Base-by-base conservation (phyloP, 2,888 invertebrate genomes). In the Oligia fasciuncula region DNA sequence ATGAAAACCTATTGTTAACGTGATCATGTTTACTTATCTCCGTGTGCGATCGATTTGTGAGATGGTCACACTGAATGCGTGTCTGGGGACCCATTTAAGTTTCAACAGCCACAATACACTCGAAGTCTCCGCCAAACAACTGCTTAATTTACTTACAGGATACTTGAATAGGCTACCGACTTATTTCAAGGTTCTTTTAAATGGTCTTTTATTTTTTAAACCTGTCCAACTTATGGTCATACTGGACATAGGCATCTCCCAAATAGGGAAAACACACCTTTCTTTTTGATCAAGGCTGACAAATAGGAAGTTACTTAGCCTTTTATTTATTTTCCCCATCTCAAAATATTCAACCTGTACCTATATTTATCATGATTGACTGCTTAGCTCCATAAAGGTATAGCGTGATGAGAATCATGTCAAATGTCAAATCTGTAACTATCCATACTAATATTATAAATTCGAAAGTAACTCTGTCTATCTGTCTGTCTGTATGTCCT, bases 1-100 rank as follows among this genome's bases (percentile, higher is more conserved):
- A 43, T 63, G 62, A 54, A 60, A 68, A 63, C 6, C 69, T 78
- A 51, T 54, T 67, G 46, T 46, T n/a, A 35, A 9, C 43, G 23
- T 40, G 35, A 5, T 35, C 17, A 40, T 79, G 23, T 69, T 78
- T 29, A 35, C 19, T 43, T 43, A 67, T 60, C 43, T 60, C 40
- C 68, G 29, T 35, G 9, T 62, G 29, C 40, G 68, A 62, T 51
- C 5, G 29, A 62, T 62, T 62, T 62, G 43, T 62, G 68, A 14
- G 51, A 35, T 79, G 19, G 43, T 46, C 19, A 14, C 19, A 46
- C 35, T 60, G 11, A 54, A 63, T 19, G 19, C 35, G n/a, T 6
- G 14, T 79, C 62, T 46, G 1, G 51, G 60, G 67, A 63, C 51
- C n/a, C 43, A 63, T 79, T 51, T 29, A 11, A 43, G 43, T 23